Evolutionary conservation across 1,140 invertebrate species (phyloP), one percentile per base, ranked within the genome.

Genomic region (Ceratosolen fusciceps): DNA sequence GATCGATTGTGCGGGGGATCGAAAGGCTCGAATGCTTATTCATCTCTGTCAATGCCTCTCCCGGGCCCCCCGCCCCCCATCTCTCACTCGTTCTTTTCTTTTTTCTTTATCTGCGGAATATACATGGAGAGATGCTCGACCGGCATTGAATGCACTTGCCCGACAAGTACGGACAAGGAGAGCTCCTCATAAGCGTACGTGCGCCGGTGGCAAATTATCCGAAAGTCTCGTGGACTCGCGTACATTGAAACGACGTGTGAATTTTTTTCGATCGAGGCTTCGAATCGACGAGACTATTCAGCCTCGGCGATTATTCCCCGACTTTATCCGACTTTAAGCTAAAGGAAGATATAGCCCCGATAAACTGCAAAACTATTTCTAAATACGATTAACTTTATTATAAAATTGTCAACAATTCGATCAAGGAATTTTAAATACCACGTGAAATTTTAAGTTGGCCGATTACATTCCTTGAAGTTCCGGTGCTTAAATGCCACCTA

Each of bases 191-290:
- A n/a, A n/a, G 26, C n/a, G 14, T 37, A 5, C 10, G 24, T 37
- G n/a, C 21, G 16, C 24, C 37, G 49, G 68, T 52, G 56, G 49
- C 67, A 76, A 52, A 52, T 76, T 31, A 71, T 77, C 71, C 5
- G 74, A 76, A 52, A 37, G 47, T 68, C 68, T 62, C 14, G 21
- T 26, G 26, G 26, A 39, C 21, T 21, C 2, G 37, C 24, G 24
- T 0, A 37, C 9, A 73, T 5, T 29, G 26, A 1, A 37, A 37
- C 16, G 1, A 52, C 2, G 24, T 26, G 21, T 10, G 16, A 16
- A n/a, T n/a, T n/a, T n/a, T 34, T 65, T 65, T 62, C n/a, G 49
- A 73, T 37, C 34, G 29, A 1, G 2, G 16, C n/a, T 65, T 65
- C 34, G 39, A 43, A 43, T 43, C 12, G 12, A 43, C 12, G 12